Conservation (phyloP, 1,140 invertebrate genomes). For the Sitophilus oryzae region DNA sequence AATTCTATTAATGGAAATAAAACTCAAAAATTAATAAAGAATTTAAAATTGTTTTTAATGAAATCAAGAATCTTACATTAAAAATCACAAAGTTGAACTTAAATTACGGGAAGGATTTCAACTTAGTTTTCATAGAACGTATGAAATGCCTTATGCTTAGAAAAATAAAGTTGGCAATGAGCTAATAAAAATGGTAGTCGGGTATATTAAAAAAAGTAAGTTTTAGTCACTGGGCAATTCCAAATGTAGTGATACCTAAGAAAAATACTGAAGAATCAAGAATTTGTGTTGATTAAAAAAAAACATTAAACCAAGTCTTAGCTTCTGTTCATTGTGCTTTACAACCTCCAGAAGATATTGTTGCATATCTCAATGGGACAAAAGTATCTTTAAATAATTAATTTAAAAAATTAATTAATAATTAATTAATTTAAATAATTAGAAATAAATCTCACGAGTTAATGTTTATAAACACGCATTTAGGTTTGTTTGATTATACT, state of each 20-base stretch:
- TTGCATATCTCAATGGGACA: no score
- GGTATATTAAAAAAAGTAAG: slow-evolving; percentile 6
- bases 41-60: no score
- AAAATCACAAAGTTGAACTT: no score
- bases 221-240: slow-evolving; percentile 31
- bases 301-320: slow-evolving; percentile 40
- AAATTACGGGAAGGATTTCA: no score
- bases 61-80: no score
- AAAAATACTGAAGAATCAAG: slow-evolving; percentile 39
- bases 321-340: slow-evolving; percentile 38
- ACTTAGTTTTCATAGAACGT: slow-evolving; percentile 5
- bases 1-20: no score
- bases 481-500: slow-evolving; percentile 38
- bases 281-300: slow-evolving; percentile 48
- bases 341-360: no score
- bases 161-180: slow-evolving; percentile 9
- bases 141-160: slow-evolving; percentile 11
- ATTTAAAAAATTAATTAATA: no score
- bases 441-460: no score
- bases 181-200: slow-evolving; percentile 9
- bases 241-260: slow-evolving; percentile 44
- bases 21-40: no score
- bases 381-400: no score
- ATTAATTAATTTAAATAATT: no score
- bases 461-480: slow-evolving; percentile 39